These are phyloP conservation scores for Silurus glanis DNA, from an alignment of 2,113 vertebrate species.

Conservation along the genomic window DNA sequence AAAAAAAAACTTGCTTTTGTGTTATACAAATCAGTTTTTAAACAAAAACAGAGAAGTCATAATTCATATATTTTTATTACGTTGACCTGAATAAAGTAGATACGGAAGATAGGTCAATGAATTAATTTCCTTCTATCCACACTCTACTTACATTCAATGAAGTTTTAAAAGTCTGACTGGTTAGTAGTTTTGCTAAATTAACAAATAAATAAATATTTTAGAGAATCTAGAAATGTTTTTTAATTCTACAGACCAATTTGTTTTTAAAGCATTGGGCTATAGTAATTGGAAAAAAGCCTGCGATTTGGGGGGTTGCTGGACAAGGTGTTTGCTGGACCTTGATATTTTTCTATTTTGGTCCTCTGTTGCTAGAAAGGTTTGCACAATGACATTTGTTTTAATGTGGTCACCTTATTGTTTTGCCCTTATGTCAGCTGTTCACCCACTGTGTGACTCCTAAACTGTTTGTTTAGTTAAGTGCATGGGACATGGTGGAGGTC, in stretches of 20 bases:
- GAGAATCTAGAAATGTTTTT: not conserved
- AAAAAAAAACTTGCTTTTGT: not conserved
- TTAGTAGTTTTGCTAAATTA: not conserved
- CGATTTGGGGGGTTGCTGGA: not conserved
- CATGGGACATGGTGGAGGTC: slow-evolving; percentile 39
- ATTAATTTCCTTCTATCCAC: not conserved
- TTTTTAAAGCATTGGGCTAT: not conserved
- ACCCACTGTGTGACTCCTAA: slow-evolving; percentile 31
- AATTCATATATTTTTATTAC: not conserved
- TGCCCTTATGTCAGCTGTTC: slow-evolving; percentile 40
- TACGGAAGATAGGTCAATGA: not conserved
- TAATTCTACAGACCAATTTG: not conserved
- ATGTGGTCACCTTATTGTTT: slow-evolving; percentile 44
- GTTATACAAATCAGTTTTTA: not conserved
- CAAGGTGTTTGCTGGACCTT: not conserved
- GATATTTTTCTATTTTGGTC: slow-evolving; percentile 31
- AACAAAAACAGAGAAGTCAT: not conserved
- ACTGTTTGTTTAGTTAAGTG: slow-evolving; percentile 54
- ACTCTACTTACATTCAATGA: not conserved
- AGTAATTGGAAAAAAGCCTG: slow-evolving; percentile 7
- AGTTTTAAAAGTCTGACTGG: not conserved
- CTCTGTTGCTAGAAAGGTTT: slow-evolving; percentile 13
- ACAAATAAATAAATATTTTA: not conserved
- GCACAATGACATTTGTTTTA: slow-evolving; percentile 24
- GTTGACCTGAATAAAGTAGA: not conserved